phyloP scores from a whole-genome alignment of 2,797 vertebrate species.

The Tapirus indicus region DNA sequence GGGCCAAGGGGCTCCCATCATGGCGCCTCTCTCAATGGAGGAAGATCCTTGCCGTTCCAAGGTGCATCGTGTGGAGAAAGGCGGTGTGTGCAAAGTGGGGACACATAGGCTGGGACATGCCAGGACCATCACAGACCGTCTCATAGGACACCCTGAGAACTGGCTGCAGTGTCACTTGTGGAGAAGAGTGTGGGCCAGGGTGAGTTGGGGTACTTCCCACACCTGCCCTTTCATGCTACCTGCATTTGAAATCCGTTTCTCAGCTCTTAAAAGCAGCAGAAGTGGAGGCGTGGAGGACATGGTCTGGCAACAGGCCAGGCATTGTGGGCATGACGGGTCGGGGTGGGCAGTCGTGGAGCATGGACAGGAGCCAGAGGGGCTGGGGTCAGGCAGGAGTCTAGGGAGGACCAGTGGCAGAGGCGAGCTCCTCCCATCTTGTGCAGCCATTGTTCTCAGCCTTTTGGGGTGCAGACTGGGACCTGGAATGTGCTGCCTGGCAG shows the following conservation, averaged over 20 bases:
- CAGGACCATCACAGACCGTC: not conserved
- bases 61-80: not conserved
- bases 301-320: not conserved
- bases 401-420: not conserved
- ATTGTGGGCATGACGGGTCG: not conserved
- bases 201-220: not conserved
- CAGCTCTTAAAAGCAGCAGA: not conserved
- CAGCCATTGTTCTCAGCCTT: not conserved
- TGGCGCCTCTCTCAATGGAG: not conserved
- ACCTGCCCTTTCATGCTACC: not conserved
- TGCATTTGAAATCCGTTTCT: too few relatives aligned
- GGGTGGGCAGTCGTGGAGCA: not conserved
- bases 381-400: too few relatives aligned
- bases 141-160: not conserved
- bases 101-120: not conserved
- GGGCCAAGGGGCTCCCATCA: not conserved
- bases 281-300: not conserved
- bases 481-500: not conserved
- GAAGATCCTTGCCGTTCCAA: not conserved
- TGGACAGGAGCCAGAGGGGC: not conserved
- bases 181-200: not conserved
- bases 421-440: not conserved
- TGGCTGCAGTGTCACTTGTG: not conserved
- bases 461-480: not conserved
- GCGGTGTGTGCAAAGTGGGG: too few relatives aligned